Evolutionary conservation across 2,113 vertebrate species (phyloP).

Genomic region (Archocentrus centrarchus): DNA sequence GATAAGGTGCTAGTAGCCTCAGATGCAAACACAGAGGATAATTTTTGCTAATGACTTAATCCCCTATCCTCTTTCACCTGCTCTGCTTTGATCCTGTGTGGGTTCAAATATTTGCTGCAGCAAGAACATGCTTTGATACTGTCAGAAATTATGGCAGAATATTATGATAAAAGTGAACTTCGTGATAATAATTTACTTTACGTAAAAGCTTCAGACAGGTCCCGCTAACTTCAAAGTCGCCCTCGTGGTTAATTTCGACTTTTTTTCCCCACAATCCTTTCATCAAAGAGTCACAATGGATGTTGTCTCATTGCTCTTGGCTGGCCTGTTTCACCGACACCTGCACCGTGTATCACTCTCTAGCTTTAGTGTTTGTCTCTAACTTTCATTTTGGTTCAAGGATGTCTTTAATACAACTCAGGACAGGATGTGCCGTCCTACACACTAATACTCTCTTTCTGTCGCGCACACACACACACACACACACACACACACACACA

Average conservation of each 20-base stretch:
- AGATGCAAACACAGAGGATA: neutral
- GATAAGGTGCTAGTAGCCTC: neutral
- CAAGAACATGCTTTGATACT: slow-evolving; percentile 10
- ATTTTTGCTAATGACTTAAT: neutral
- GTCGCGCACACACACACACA: neutral
- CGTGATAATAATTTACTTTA: slow-evolving; percentile 1
- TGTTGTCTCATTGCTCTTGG: neutral
- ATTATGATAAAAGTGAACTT: slow-evolving; percentile 14
- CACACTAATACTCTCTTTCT: neutral
- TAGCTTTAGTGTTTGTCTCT: neutral
- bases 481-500: neutral
- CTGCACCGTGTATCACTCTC: neutral
- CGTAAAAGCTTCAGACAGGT: slow-evolving; percentile 7
- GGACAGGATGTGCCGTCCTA: neutral
- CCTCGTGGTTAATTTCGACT: neutral
- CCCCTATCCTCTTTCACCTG: neutral
- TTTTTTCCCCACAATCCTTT: neutral
- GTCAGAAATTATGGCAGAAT: slow-evolving; percentile 5
- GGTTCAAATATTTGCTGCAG: slow-evolving; percentile 1
- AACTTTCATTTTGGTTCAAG: slow-evolving; percentile 5
- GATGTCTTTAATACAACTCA: slow-evolving; percentile 4
- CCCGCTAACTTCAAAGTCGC: slow-evolving; percentile 53
- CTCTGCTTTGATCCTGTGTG: slow-evolving; percentile 21
- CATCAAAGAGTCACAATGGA: slow-evolving; percentile 12
- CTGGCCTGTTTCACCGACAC: neutral